A percentile compares a stretch with the other conserved stretches of the same genome.
Evolutionary conservation across 2,888 invertebrate genomes (phyloP).

Genomic region (Eustalomyia histrio): DNA sequence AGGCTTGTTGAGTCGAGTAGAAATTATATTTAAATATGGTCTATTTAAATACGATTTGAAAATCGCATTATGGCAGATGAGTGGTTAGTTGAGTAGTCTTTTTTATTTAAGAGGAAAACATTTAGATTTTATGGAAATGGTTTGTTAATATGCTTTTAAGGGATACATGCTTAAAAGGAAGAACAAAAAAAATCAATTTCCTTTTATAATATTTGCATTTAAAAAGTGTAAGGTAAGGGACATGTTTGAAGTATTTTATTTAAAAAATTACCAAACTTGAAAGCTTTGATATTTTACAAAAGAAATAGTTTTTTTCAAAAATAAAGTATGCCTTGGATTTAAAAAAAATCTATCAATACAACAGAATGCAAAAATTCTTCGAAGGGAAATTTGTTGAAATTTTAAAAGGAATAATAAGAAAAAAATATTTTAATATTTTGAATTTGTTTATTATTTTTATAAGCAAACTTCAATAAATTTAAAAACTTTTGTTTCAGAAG

Average conservation of each 20-base stretch:
- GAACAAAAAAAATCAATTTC: constrained; percentile 1
- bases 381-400: no score
- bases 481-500: no score
- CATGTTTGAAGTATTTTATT: no score
- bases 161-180: background rate
- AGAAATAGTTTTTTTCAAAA: no score
- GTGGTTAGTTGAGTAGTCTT: constrained; percentile 64
- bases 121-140: constrained; percentile 8
- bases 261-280: no score
- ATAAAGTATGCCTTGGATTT: no score
- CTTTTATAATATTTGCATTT: background rate
- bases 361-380: no score
- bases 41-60: constrained; percentile 64
- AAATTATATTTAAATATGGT: constrained; percentile 65
- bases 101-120: constrained; percentile 35
- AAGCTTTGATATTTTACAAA: background rate
- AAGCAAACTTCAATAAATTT: no score
- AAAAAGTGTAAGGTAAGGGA: background rate
- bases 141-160: constrained; percentile 41
- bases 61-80: constrained; percentile 65
- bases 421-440: no score
- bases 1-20: constrained; percentile 36
- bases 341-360: no score
- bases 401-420: no score
- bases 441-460: no score